Evolutionary conservation across 2,888 invertebrate species (phyloP), one percentile per base, ranked within the genome.

Genomic region (Zygogramma bicolorata): DNA sequence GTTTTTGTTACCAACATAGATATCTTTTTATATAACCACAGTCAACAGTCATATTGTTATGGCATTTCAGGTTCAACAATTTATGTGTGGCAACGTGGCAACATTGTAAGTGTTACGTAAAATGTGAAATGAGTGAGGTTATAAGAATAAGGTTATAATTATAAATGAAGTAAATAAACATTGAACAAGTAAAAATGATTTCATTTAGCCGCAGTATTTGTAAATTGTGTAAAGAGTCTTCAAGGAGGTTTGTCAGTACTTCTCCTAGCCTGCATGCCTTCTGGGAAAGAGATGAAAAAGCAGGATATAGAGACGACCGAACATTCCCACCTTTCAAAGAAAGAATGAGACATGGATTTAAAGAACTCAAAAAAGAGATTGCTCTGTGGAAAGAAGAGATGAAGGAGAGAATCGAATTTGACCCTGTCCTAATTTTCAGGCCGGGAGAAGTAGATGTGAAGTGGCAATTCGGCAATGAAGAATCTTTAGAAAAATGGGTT

Each of bases 401-500:
- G n/a, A 75, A 74, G 57, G 75, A 75, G 34, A 71, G 89, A 67
- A 84, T 93, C 10, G 88, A 89, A 79, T 31, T 88, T 49, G 94
- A 77, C 67, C 75, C 73, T 13, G 3, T 74, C 5, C 27, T 75
- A 34, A 18, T 74, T 34, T 77, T 66, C 53, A 74, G 77, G 61
- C 71, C 74, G 49, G 77, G 89, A 88, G 95, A 95, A 87, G 91
- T 91, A 4, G 94, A 95, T 81, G 86, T 94, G 34, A 82, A 92
- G 1, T 96, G 94, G 91, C 90, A 91, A 81, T 96, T 97, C 85
- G 84, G 88, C 71, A 88, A 90, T 42, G 88, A 89, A 0, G 87
- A 90, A 22, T 89, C 90, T 0, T 81, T 96, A 3, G 89, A 94
- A 1, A 88, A 92, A 49, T 97, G 95, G 91, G 87, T 93, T 15